Evolutionary conservation across 2,113 vertebrate genomes (phyloP).

Genomic region (Murina feae): DNA sequence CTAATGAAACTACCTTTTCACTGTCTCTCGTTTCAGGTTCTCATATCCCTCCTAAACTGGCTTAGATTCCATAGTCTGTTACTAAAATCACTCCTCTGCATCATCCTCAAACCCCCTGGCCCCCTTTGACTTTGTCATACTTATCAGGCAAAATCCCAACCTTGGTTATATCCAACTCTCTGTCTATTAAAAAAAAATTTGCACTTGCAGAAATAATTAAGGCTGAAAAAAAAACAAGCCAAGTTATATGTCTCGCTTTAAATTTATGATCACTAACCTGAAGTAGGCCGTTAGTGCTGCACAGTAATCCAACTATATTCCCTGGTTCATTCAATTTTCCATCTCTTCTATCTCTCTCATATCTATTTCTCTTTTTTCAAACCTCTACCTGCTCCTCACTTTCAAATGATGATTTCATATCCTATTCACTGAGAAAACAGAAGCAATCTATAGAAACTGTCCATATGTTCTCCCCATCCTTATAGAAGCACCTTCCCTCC

Average conservation of each 20-base stretch:
- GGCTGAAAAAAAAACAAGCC: not conserved
- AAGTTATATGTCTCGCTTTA: not conserved
- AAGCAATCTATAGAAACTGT: not conserved
- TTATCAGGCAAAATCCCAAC: not conserved
- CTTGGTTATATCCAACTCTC: not conserved
- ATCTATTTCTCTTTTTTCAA: not conserved
- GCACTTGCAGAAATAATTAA: not conserved
- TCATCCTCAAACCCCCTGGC: not conserved
- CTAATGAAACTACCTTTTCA: not conserved
- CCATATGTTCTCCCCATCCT: not conserved
- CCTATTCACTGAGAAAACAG: not conserved
- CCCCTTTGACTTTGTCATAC: not conserved
- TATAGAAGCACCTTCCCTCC: not conserved
- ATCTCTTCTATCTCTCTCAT: not conserved
- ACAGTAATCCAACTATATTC: not conserved
- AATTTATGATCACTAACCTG: not conserved
- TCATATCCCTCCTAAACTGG: not conserved
- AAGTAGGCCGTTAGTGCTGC: not conserved
- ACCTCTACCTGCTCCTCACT: not conserved
- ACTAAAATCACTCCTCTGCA: not conserved
- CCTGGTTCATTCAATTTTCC: not conserved
- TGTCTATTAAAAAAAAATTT: not conserved
- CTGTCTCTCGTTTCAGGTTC: not conserved
- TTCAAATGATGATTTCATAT: not conserved
- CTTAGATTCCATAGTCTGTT: not conserved